Percentiles rank a stretch among this genome's conserved stretches.
Evolutionary conservation across 2,888 invertebrate genomes (phyloP).

Genomic region (Cryptocheilus praepositus): DNA sequence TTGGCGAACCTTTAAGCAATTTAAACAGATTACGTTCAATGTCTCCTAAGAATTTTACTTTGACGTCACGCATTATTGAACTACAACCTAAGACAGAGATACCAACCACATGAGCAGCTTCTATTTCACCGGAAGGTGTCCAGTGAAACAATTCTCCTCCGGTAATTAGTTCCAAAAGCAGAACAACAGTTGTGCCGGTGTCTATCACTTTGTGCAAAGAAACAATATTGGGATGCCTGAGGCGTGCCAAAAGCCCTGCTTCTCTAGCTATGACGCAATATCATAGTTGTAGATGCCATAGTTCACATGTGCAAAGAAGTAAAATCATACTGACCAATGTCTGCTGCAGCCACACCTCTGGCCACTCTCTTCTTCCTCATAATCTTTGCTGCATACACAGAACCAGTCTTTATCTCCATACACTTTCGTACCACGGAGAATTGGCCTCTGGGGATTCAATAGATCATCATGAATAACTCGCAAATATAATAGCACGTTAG

Average conservation of each 20-base stretch:
- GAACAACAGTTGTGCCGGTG: slow-evolving; percentile 78
- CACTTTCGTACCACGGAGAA: slow-evolving; percentile 81
- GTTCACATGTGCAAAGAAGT: neutral
- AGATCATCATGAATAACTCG: slow-evolving; percentile 10
- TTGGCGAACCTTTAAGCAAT: slow-evolving; percentile 73
- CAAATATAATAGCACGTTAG: neutral
- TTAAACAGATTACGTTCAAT: slow-evolving; percentile 22
- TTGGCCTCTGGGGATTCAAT: slow-evolving; percentile 77
- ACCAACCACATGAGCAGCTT: slow-evolving; percentile 79
- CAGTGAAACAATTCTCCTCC: slow-evolving; percentile 82
- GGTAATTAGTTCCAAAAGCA: slow-evolving; percentile 80
- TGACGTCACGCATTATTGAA: neutral
- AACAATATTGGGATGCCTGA: slow-evolving; percentile 80
- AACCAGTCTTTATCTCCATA: slow-evolving; percentile 75
- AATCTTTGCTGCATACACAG: slow-evolving; percentile 80
- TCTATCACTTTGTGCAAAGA: slow-evolving; percentile 80
- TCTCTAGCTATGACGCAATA: slow-evolving; percentile 73
- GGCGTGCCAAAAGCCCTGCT: slow-evolving; percentile 77
- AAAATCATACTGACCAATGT: slow-evolving; percentile 73
- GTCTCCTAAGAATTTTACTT: slow-evolving; percentile 10
- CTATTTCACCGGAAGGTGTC: slow-evolving; percentile 77
- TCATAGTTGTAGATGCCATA: neutral
- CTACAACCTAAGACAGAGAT: neutral
- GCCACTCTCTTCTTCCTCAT: slow-evolving; percentile 79
- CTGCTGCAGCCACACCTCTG: slow-evolving; percentile 78